Percentiles rank a stretch among this genome's conserved stretches.
phyloP scores from a whole-genome alignment of 2,888 invertebrate species.

The Microctonus hyperodae region DNA sequence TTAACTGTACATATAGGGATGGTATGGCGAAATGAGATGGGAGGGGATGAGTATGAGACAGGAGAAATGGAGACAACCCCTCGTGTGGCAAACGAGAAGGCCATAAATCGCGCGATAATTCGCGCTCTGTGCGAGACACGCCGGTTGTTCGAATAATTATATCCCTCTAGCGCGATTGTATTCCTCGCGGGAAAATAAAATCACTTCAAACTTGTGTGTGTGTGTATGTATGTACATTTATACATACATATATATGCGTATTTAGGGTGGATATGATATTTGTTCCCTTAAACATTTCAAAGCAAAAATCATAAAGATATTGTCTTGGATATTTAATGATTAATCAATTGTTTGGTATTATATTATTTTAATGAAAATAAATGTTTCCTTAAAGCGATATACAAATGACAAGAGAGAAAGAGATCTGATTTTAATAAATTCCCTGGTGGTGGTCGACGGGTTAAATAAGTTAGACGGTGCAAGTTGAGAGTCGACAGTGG shows the following conservation, averaged over 20 bases:
- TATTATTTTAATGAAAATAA: too few relatives aligned
- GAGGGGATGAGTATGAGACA: slow-evolving; percentile 22
- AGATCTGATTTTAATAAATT: slow-evolving; percentile 47
- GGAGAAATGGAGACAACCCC: slow-evolving; percentile 31
- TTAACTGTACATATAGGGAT: slow-evolving; percentile 22
- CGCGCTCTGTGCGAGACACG: slow-evolving; percentile 44
- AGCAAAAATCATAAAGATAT: background rate
- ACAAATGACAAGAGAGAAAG: background rate
- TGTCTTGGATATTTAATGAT: background rate
- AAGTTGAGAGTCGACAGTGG: slow-evolving; percentile 45
- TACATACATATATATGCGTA: slow-evolving; percentile 19
- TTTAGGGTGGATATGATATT: too few relatives aligned
- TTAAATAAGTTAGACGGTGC: slow-evolving; percentile 32
- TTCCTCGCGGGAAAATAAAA: slow-evolving; percentile 35
- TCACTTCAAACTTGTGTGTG: slow-evolving; percentile 23
- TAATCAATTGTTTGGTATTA: slow-evolving; percentile 9
- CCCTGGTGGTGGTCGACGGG: slow-evolving; percentile 21
- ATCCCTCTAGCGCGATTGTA: slow-evolving; percentile 30
- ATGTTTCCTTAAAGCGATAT: background rate
- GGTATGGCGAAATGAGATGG: slow-evolving; percentile 14
- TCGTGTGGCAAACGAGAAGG: slow-evolving; percentile 42
- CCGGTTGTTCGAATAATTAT: slow-evolving; percentile 44
- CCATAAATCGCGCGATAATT: slow-evolving; percentile 46
- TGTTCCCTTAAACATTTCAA: slow-evolving; percentile 25
- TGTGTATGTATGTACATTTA: too few relatives aligned